phyloP scores from a whole-genome alignment of 2,888 invertebrate genomes.

The Malthinus seriepunctatus region DNA sequence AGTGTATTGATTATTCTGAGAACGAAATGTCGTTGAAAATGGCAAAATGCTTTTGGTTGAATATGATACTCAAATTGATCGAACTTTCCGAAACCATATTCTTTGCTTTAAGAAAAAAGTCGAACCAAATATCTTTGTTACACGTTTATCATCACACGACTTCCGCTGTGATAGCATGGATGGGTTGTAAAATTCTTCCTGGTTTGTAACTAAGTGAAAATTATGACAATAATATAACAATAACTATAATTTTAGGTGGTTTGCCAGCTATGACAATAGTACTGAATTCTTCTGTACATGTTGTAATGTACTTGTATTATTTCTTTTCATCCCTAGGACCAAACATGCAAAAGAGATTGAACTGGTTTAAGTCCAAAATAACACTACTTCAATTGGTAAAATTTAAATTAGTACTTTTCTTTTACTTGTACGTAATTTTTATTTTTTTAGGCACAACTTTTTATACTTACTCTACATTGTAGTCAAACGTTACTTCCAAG shows the following conservation, averaged over 20 bases:
- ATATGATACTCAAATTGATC: slow-evolving; percentile 64
- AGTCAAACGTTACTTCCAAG: neutral
- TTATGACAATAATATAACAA: neutral
- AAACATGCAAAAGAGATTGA: slow-evolving; percentile 58
- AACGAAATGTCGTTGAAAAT: slow-evolving; percentile 63
- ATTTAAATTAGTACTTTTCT: neutral
- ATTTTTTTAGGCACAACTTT: neutral
- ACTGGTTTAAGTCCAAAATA: slow-evolving; percentile 62
- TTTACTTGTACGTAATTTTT: neutral
- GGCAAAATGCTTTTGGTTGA: slow-evolving; percentile 61
- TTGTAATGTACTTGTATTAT: slow-evolving; percentile 80
- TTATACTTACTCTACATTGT: neutral
- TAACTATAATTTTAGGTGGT: slow-evolving; percentile 58
- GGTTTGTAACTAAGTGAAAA: slow-evolving; percentile 5
- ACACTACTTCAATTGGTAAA: slow-evolving; percentile 68
- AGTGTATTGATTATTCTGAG: slow-evolving; percentile 71
- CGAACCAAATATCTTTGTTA: slow-evolving; percentile 67
- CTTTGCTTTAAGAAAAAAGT: slow-evolving; percentile 69
- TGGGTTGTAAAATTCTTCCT: slow-evolving; percentile 9
- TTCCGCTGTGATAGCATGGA: slow-evolving; percentile 62
- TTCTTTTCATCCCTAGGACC: slow-evolving; percentile 66
- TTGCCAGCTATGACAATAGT: slow-evolving; percentile 67
- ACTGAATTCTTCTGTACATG: slow-evolving; percentile 69
- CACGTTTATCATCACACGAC: slow-evolving; percentile 72
- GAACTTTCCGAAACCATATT: slow-evolving; percentile 71